A percentile compares a stretch with the other conserved stretches of the same genome.
Evolutionary conservation across 2,797 vertebrate genomes (phyloP).

Genomic region (Sebastes paucispinis): DNA sequence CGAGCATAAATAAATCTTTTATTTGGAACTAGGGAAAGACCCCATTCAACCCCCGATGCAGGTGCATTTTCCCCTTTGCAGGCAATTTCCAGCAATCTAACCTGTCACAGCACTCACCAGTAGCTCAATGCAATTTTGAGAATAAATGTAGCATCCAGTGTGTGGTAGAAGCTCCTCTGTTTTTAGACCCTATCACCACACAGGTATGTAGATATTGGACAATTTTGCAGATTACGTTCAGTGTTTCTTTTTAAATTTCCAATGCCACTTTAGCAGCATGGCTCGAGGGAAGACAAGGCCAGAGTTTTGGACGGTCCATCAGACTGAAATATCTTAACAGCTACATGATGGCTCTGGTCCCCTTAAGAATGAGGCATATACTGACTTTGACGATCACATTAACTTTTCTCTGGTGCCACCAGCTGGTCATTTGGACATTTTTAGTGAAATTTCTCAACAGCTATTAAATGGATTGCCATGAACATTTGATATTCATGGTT

Average conservation of each 20-base stretch:
- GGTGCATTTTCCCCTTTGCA: constrained; percentile 42
- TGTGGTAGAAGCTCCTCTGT: constrained; percentile 8
- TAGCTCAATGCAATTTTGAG: constrained; percentile 30
- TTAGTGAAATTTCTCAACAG: neutral
- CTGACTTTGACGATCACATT: neutral
- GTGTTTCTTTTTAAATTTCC: neutral
- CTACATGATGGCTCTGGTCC: neutral
- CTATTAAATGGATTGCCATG: neutral
- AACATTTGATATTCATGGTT: neutral
- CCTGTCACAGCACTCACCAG: constrained; percentile 28
- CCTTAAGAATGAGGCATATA: neutral
- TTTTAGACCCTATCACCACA: neutral
- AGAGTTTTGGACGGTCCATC: neutral
- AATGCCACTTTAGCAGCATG: neutral
- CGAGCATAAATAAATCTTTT: constrained; percentile 40
- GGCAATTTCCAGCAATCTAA: constrained; percentile 49
- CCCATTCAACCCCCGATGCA: constrained; percentile 14
- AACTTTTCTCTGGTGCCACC: neutral
- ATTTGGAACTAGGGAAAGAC: constrained; percentile 21
- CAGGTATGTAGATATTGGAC: neutral
- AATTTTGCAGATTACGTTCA: neutral
- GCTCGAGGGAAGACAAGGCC: neutral
- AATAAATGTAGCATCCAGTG: constrained; percentile 16
- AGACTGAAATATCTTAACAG: neutral
- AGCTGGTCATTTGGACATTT: neutral